These are phyloP conservation scores for Phymatocera aterrima DNA, from an alignment of 2,888 invertebrate genomes.

Conservation along the genomic window DNA sequence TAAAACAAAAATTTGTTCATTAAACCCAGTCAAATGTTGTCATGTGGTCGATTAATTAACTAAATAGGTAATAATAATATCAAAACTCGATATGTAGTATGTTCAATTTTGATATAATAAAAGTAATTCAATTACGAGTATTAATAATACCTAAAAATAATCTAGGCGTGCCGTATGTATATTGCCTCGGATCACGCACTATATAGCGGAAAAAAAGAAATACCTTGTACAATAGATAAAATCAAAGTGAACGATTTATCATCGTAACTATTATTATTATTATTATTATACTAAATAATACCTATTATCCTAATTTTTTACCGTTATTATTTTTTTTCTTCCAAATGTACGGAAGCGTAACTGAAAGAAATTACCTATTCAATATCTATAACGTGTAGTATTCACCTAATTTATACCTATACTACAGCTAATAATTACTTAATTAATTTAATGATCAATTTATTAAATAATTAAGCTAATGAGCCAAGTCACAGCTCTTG, in stretches of 20 bases:
- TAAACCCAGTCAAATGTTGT: conserved; percentile 9
- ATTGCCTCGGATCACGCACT: conserved; percentile 30
- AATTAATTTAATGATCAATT: too few species aligned
- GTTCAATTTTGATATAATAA: background rate
- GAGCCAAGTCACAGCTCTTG: conserved; percentile 24
- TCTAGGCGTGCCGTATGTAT: too few species aligned
- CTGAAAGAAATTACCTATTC: background rate
- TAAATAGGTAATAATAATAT: background rate
- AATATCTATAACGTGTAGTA: background rate
- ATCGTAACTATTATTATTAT: too few species aligned
- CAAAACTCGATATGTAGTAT: conserved; percentile 23
- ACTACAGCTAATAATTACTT: conserved; percentile 23
- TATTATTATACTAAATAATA: too few species aligned
- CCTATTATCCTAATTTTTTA: conserved; percentile 4
- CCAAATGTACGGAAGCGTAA: too few species aligned
- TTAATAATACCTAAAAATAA: too few species aligned
- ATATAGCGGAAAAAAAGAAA: too few species aligned
- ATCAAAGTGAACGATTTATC: conserved; percentile 4
- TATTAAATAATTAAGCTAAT: conserved; percentile 25
- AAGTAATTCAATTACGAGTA: background rate
- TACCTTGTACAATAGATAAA: background rate
- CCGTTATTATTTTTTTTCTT: too few species aligned
- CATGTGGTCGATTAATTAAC: conserved; percentile 2
- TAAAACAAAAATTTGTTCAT: background rate
- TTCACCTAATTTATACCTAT: background rate